Base-by-base conservation (phyloP, 2,888 invertebrate species). In the Caradrina clavipalpis region DNA sequence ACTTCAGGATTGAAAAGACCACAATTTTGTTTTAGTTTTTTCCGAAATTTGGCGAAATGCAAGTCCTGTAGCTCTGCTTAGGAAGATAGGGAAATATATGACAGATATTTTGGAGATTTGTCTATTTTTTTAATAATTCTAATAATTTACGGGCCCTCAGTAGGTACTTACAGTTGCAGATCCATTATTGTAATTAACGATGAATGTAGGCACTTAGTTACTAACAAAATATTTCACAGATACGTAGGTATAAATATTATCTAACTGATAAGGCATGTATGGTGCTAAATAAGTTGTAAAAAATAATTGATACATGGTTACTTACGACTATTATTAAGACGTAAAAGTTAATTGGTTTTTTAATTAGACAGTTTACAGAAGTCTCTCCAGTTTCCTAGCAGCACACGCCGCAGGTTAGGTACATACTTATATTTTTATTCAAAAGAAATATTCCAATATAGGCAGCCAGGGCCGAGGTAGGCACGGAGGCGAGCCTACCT, bases 311-410 rank as follows among this genome's bases (percentile, higher is more conserved):
- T 39, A 39, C 39, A 39, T 39, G 39, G 39, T 39, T 13, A 39
- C 39, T 10, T n/a, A 21, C 6, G 13, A 13, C 21, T 31, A 55
- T 67, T 55, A 67, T 8, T 7, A n/a, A 42, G 22, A 68, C 67
- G 67, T 68, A 31, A 31, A 66, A 67, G 42, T 67, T 56, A 67
- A 67, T 68, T 67, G n/a, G 26, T 31, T 66, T 53, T 11, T 15
- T 35, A 45, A 66, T 63, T 64, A 31, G 10, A 13, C 19, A 59
- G 0, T 39, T 39, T 11, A 39, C 11, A 39, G 11, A 39, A 1
- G 39, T 39, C 11, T 39, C 13, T 39, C 11, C 8, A 10, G 11
- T 13, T 39, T 39, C 39, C 13, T 39, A 39, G 8, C 39, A 13
- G 39, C 39, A 39, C 2, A 39, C 11, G 39, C 11, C 39, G 7